Base-by-base conservation (phyloP, 2,113 vertebrate species). In the Apodemus sylvaticus region DNA sequence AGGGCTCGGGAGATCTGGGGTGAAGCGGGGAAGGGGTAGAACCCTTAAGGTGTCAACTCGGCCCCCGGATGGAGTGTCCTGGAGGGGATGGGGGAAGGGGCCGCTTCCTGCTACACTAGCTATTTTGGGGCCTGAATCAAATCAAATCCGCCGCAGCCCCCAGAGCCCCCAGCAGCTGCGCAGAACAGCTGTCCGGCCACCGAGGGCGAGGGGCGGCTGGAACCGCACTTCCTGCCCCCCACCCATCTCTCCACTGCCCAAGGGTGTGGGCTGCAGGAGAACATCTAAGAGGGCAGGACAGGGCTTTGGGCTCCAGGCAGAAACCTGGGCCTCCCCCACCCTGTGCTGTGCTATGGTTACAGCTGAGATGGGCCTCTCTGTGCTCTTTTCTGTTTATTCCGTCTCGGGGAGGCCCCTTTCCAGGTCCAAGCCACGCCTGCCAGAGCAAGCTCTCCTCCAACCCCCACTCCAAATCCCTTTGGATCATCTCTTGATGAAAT, bases 41-140 rank as follows among this genome's bases (percentile, higher is more conserved):
- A 78, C 86, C 94, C 94, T 85, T 42, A 94, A 98, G 97, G 97
- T 98, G 97, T 96, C 97, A 88, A 51, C 70, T 76, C 81, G 64
- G 55, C 95, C 94, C 90, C 94, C 48, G 94, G 90, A 95, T 93
- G 94, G 73, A 85, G 86, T 71, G 96, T 91, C 95, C 92, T 89
- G 74, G 92, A 86, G 86, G 94, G 91, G 48, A 51, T 71, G 86
- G 93, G 64, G 96, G 94, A 96, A 85, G 95, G 94, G 97, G 83
- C 68, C 71, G 83, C 97, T 98, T 98, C 97, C 97, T 97, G 97
- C 97, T 91, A 55, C 11, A 91, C 91, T 8, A 79, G 97, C 93
- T 98, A 98, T 98, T 98, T 97, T 96, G 97, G 97, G 96, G 97
- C 86, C 79, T 97, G 98, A 97, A 96, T 96, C 96, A 85, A 98